Base-by-base conservation (phyloP, 1,140 invertebrate genomes). In the Halictus rubicundus region DNA sequence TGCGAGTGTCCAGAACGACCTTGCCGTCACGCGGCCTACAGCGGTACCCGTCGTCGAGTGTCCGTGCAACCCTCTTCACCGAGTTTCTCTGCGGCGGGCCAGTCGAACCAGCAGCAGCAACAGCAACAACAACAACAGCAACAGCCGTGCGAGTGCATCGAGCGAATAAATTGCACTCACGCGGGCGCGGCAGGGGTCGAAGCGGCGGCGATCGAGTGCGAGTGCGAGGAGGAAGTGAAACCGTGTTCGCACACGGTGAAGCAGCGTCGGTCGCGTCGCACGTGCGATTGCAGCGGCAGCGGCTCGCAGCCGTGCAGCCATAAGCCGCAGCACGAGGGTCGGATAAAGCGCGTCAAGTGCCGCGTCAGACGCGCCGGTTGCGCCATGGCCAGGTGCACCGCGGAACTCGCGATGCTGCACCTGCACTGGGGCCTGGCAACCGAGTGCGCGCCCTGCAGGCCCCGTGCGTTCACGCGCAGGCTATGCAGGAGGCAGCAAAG, bases 401-500 rank as follows among this genome's bases (percentile, higher is more conserved):
- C 92, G 64, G 91, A 92, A 71, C 86, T 92, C 39, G 91, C 92
- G 42, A 92, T 92, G 91, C 83, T 93, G 63, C 90, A 91, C 68
- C 68, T 92, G 63, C 92, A 92, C 73, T 93, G 92, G 92, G 91
- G 92, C 49, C 83, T 93, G 12, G 90, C 90, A 7, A 87, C 91
- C 60, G 92, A 93, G 74, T 92, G 91, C 74, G 91, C 92, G 39
- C 92, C 92, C 14, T 93, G 92, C 75, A 88, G 89, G 52, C 92
- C 93, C 1, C 88, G 92, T 1, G 92, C 90, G 9, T 88, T 96
- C 64, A 96, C 96, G 1, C 94, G 95, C 54, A 94, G 96, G 42
- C 94, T 96, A 78, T 96, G 96, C 89, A 93, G 94, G 23, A 92
- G 95, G n/a, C 95, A 95, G 83, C 91, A 91, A 59, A 92, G 90